Evolutionary conservation across 2,797 vertebrate species (phyloP), one percentile per base, ranked within the genome.

Genomic region (Anisognathus igniventris): DNA sequence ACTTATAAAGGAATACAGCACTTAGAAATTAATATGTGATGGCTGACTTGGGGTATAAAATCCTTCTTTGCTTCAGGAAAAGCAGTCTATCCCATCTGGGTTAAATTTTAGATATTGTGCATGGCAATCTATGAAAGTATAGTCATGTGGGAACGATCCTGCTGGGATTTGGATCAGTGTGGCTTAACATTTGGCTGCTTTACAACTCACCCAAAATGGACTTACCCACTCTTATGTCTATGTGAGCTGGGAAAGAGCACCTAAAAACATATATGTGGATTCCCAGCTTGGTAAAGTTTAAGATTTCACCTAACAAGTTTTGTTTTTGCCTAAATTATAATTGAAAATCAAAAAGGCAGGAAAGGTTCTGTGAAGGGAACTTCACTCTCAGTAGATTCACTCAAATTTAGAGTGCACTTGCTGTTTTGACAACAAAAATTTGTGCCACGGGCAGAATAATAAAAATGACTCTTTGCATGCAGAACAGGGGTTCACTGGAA

Each of bases 151-250:
- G 35, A 13, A 27, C 3, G 19, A 28, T 14, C 7, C 64, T 91
- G 33, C 33, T 82, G 56, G 33, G 19, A 18, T 64, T 87, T 85
- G 35, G 14, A 50, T 68, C 77, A 47, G 9, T 75, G 61, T 85
- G 13, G 18, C 53, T 89, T 79, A 62, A 58, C 39, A 44, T 70
- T 76, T 73, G 75, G 12, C 27, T 95, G 39, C 66, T 92, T 86
- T 54, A 25, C 24, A 72, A 24, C 47, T 61, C 47, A 72, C 9
- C 7, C 54, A 78, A 44, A 77, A 62, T 64, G 35, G 50, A 67
- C 14, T 78, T 40, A 31, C 45, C 20, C 16, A 10, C 37, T 81
- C 0, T 30, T 79, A 31, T 44, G 40, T 58, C 56, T 48, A 0
- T 60, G 25, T 70, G 64, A 87, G 21, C 3, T 76, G 48, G 28